Percentiles rank a stretch among this genome's conserved stretches.
These are phyloP conservation scores for Pycnonotus jocosus DNA, from an alignment of 2,113 vertebrate species.

Conservation along the genomic window DNA sequence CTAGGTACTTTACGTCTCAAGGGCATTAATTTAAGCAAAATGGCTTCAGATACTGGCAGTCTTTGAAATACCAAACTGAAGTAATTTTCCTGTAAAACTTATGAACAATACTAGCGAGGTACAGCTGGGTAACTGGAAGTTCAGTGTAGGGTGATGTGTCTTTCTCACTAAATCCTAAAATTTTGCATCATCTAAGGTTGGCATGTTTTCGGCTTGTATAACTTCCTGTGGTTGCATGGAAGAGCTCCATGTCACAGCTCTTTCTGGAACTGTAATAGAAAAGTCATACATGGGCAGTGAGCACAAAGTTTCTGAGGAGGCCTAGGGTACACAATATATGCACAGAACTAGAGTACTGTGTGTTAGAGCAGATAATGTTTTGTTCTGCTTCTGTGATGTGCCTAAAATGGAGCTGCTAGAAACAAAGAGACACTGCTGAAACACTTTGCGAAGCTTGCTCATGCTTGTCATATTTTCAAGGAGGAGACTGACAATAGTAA, in stretches of 20 bases:
- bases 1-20: background rate
- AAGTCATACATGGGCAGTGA: background rate
- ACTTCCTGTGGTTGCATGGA: background rate
- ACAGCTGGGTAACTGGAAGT: background rate
- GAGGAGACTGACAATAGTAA: background rate
- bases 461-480: background rate
- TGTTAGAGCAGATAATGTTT: background rate
- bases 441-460: background rate
- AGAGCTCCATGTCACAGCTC: background rate
- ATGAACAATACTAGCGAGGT: background rate
- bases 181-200: background rate
- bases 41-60: background rate
- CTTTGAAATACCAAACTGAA: background rate
- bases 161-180: background rate
- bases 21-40: background rate
- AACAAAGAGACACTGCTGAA: background rate
- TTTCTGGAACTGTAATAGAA: background rate
- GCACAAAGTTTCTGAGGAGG: background rate
- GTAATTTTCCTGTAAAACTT: background rate
- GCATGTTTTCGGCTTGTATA: background rate
- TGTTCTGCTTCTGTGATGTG: background rate
- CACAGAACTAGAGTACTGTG: background rate
- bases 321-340: fast-evolving
- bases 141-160: background rate
- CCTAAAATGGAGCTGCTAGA: background rate